Evolutionary conservation across 2,797 vertebrate genomes (phyloP).

Genomic region (Adrianichthys oophorus): DNA sequence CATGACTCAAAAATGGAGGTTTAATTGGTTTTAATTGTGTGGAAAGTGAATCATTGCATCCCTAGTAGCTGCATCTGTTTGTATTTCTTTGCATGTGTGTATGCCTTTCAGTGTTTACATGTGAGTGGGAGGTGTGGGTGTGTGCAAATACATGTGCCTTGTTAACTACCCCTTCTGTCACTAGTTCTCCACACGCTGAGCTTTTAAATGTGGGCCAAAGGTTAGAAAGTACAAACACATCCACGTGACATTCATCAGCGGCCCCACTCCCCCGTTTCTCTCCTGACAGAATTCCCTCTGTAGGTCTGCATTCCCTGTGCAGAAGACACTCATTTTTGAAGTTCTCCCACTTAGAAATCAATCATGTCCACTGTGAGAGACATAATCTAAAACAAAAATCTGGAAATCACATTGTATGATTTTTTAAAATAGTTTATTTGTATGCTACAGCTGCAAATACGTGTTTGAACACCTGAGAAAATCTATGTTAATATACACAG

Average conservation of each 20-base stretch:
- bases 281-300: conserved; percentile 16
- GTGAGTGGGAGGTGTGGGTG: conserved; percentile 27
- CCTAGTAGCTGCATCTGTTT: conserved; percentile 6
- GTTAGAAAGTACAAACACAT: conserved; percentile 44
- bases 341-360: no score
- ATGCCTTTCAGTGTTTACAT: conserved; percentile 42
- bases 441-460: no score
- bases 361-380: no score
- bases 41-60: not conserved
- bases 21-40: no score
- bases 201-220: conserved; percentile 61
- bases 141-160: conserved; percentile 55
- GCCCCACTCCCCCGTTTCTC: conserved; percentile 42
- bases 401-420: no score
- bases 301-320: conserved; percentile 7
- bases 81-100: conserved; percentile 18
- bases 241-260: conserved; percentile 49
- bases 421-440: no score
- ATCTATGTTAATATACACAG: no score
- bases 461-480: no score
- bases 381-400: no score
- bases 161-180: conserved; percentile 48
- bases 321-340: conserved; percentile 11
- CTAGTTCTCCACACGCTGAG: conserved; percentile 34
- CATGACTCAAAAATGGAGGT: no score